These are phyloP conservation scores for Eretmocerus hayati DNA, from an alignment of 2,888 invertebrate species.

Conservation along the genomic window DNA sequence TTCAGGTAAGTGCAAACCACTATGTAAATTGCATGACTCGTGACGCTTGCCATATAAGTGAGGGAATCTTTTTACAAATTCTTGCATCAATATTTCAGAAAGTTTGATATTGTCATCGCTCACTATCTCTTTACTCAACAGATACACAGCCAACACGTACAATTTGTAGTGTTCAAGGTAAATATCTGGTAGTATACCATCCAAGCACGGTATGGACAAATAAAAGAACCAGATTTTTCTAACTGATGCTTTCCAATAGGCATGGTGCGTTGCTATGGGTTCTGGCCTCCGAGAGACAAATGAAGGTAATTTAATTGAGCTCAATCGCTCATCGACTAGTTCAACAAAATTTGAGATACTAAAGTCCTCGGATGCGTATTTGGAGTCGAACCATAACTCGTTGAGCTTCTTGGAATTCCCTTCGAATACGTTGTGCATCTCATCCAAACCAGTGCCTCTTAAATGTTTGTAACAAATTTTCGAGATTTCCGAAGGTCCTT, in stretches of 20 bases:
- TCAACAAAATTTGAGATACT: not conserved
- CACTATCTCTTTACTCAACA: not conserved
- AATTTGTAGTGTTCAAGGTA: constrained; percentile 3
- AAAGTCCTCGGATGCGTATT: not conserved
- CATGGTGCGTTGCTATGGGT: not conserved
- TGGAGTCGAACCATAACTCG: not conserved
- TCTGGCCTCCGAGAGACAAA: not conserved
- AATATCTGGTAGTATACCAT: not conserved
- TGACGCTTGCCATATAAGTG: not conserved
- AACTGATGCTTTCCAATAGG: too few relatives aligned
- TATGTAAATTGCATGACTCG: constrained; percentile 2
- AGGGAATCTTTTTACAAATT: not conserved
- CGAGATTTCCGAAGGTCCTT: constrained; percentile 15
- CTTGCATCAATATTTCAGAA: not conserved
- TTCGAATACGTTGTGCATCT: constrained; percentile 9
- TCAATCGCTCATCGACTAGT: not conserved
- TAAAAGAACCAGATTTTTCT: constrained; percentile 1
- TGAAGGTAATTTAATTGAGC: not conserved
- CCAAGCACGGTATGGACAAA: not conserved
- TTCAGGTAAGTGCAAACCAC: not conserved
- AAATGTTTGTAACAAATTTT: constrained; percentile 11
- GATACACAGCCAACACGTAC: not conserved
- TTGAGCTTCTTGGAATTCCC: not conserved
- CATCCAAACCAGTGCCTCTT: constrained; percentile 9
- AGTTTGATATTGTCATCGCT: not conserved